Base-by-base conservation (phyloP, 1,140 invertebrate genomes). In the Grapholita molesta region DNA sequence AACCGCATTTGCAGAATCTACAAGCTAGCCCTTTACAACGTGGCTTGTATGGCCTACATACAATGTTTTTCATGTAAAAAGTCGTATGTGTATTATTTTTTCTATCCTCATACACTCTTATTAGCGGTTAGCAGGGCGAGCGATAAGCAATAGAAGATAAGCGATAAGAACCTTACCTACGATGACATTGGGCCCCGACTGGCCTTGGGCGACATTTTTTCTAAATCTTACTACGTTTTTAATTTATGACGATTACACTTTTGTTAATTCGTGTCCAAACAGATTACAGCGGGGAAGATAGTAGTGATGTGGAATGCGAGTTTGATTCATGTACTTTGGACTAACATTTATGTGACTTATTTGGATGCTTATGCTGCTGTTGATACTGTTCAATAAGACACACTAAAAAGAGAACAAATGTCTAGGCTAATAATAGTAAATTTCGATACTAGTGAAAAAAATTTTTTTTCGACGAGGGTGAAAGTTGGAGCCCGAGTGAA, bases 161-260 rank as follows among this genome's bases (percentile, higher is more conserved):
- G 66, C 72, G 86, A 88, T 88, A 88, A 86, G 68, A 78, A 70
- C 70, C 72, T 82, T 79, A 80, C 75, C 76, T 81, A 77, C 69
- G 66, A 73, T 85, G 86, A 83, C 86, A 86, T 88, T 88, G 84
- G 75, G 72, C 68, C 69, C 64, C 53, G 11, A 15, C 64, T 18
- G 80, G 76, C 84, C 83, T 86, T 85, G 81, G 48, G 24, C 55
- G 55, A 61, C 55, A 61, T 61, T 61, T 61, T 61, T 61, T 61
- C 55, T 61, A 61, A 61, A 61, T 61, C 55, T 61, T 61, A 28
- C 55, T 61, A 61, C 55, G 55, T 61, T 61, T 61, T 28, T 61
- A 61, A 61, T 61, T 61, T 61, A 61, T 15, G 55, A 61, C 55
- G 25, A 15, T 61, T 61, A 61, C 55, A 25, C 24, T n/a, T 61